Conservation (phyloP, 2,888 invertebrate genomes). For the Listrodromus nycthemerus region DNA sequence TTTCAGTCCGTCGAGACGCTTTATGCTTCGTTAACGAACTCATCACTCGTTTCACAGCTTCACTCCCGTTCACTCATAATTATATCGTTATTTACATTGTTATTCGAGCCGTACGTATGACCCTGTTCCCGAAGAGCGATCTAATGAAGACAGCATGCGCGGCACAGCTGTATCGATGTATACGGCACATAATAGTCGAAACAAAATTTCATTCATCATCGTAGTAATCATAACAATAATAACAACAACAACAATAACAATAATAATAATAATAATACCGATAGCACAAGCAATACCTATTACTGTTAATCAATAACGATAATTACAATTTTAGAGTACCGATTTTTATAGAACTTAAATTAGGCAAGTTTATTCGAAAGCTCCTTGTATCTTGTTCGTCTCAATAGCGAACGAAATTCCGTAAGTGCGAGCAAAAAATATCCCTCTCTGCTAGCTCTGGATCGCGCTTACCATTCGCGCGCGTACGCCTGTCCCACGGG, state of each 20-base stretch:
- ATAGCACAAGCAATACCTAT: too few species aligned
- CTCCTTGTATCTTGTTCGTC: slow-evolving; percentile 34
- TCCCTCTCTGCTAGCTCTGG: not conserved
- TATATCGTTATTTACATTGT: slow-evolving; percentile 43
- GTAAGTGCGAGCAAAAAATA: not conserved
- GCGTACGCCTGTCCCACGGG: slow-evolving; percentile 57
- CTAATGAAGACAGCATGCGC: slow-evolving; percentile 16
- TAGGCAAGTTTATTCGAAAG: not conserved
- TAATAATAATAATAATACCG: too few species aligned
- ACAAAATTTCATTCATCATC: not conserved
- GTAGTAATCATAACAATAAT: too few species aligned
- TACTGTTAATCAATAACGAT: too few species aligned
- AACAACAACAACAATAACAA: too few species aligned
- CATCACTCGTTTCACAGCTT: slow-evolving; percentile 54
- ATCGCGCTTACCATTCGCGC: slow-evolving; percentile 26
- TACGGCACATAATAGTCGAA: not conserved
- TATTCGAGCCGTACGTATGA: slow-evolving; percentile 20
- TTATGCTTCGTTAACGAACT: slow-evolving; percentile 62
- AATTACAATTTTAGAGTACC: too few species aligned
- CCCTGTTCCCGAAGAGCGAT: slow-evolving; percentile 14
- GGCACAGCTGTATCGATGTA: not conserved
- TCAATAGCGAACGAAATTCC: slow-evolving; percentile 59
- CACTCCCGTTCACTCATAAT: slow-evolving; percentile 41
- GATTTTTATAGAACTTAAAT: not conserved
- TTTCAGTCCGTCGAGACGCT: slow-evolving; percentile 36